These are phyloP conservation scores for Epizoanthus rinbou DNA, from an alignment of 92 coral and sea anemone genomes.

Conservation along the genomic window DNA sequence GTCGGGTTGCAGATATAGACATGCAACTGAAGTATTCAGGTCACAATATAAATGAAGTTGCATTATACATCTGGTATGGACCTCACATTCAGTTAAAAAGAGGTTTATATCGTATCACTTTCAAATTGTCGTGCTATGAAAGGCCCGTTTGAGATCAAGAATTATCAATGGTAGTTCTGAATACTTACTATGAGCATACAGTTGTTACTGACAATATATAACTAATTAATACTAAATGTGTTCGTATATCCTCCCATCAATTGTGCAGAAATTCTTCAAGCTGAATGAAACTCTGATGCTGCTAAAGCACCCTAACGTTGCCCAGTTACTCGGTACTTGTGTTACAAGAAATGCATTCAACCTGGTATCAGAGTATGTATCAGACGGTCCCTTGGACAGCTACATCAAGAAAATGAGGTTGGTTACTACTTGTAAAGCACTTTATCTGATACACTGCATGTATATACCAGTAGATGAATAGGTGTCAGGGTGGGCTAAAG, in stretches of 20 bases:
- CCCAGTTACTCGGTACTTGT: slow-evolving; percentile 65
- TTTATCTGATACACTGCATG: not conserved
- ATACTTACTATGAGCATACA: no score
- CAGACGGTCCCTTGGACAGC: slow-evolving; percentile 69
- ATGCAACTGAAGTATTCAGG: no score
- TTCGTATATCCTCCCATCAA: not conserved
- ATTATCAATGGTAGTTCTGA: no score
- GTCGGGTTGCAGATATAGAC: no score
- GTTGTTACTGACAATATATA: not conserved
- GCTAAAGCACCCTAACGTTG: slow-evolving; percentile 67
- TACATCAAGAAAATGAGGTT: slow-evolving; percentile 62
- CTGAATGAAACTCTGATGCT: slow-evolving; percentile 47
- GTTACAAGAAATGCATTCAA: slow-evolving; percentile 43
- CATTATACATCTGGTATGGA: no score
- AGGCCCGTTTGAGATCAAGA: not conserved
- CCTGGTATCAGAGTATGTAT: slow-evolving; percentile 69
- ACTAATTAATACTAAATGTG: not conserved
- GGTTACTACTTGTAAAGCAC: no score
- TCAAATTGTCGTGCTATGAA: no score
- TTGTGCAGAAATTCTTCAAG: slow-evolving; percentile 49
- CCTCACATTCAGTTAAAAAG: no score
- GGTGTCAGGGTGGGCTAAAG: no score
- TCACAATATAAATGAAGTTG: no score
- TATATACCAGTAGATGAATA: not conserved
- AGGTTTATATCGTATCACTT: no score